Conservation (phyloP, 53 echinoderm and acorn worm species). For the Mesocentrotus franciscanus region DNA sequence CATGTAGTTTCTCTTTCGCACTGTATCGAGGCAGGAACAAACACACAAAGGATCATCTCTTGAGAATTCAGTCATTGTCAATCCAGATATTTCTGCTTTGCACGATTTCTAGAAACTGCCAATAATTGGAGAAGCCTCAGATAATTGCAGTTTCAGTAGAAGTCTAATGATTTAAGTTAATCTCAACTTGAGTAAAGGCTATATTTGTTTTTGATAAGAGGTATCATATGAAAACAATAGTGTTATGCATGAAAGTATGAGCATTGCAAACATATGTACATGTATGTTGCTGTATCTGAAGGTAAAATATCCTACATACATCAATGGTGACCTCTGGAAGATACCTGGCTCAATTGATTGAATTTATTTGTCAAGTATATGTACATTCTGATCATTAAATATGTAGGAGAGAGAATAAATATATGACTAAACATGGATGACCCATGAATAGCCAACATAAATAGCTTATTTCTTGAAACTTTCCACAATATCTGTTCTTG, state of each 20-base stretch:
- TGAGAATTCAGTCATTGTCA: background rate
- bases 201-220: background rate
- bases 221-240: background rate
- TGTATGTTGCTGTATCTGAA: too few species aligned
- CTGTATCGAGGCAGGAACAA: background rate
- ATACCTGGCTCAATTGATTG: too few species aligned
- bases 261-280: background rate
- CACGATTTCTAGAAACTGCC: background rate
- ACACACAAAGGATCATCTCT: background rate
- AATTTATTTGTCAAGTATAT: too few species aligned
- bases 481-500: too few species aligned
- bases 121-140: background rate
- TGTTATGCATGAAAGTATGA: background rate
- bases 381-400: too few species aligned
- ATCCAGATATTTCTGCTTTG: background rate
- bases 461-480: too few species aligned
- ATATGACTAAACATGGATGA: too few species aligned
- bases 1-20: constrained; percentile 24
- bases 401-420: too few species aligned
- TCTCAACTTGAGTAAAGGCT: background rate
- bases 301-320: too few species aligned
- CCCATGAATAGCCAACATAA: too few species aligned
- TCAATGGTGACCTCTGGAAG: too few species aligned
- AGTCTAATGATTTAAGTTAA: background rate
- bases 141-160: background rate